These are phyloP conservation scores for Neoniphon sammara DNA, from an alignment of 2,797 vertebrate species.

Conservation along the genomic window DNA sequence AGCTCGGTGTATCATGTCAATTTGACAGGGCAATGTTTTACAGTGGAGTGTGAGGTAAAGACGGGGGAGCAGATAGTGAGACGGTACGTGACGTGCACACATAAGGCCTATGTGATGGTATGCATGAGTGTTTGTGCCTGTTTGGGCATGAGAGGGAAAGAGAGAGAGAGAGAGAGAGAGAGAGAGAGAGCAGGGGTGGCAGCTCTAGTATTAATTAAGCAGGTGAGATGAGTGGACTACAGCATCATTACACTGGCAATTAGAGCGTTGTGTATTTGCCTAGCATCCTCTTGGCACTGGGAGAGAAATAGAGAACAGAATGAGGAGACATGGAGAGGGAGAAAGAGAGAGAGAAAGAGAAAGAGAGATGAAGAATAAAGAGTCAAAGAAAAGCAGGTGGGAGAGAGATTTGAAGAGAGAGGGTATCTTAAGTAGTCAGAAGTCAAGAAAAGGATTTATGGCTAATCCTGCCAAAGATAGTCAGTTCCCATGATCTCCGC, in stretches of 20 bases:
- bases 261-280: conserved; percentile 60
- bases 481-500: conserved; percentile 58
- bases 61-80: conserved; percentile 1
- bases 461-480: conserved; percentile 60
- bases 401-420: conserved; percentile 46
- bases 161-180: background rate
- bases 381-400: conserved; percentile 49
- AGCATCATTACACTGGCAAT: conserved; percentile 67
- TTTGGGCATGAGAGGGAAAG: background rate
- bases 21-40: conserved; percentile 49
- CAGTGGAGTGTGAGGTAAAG: conserved; percentile 15
- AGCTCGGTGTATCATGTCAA: conserved; percentile 31
- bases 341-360: background rate
- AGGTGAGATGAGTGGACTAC: conserved; percentile 72
- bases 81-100: conserved; percentile 20
- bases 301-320: conserved; percentile 9
- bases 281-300: conserved; percentile 33
- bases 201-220: conserved; percentile 71
- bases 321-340: conserved; percentile 12
- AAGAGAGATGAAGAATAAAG: conserved; percentile 26
- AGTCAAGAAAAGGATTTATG: conserved; percentile 64
- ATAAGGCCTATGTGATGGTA: conserved; percentile 14
- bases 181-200: conserved; percentile 34
- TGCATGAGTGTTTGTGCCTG: background rate
- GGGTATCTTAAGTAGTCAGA: conserved; percentile 40